Base-by-base conservation (phyloP, 2,888 invertebrate genomes). In the Mesoligia furuncula region DNA sequence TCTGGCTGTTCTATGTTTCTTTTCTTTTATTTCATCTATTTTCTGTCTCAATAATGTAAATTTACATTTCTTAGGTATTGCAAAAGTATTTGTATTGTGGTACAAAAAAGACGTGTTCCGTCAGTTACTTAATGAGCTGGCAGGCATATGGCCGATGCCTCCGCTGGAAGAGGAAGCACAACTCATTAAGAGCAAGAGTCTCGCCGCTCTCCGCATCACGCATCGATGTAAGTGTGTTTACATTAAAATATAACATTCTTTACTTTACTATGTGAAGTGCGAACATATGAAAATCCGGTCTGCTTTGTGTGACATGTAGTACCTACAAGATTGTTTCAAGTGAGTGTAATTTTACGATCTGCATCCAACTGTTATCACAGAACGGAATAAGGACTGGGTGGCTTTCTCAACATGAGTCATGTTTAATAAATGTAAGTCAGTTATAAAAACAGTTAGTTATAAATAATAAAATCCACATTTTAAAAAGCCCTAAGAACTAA, bases 121-220 rank as follows among this genome's bases (percentile, higher is more conserved):
- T 24, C 89, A 94, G 83, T 92, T 96, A n/a, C 85, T 96, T 54
- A 81, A 90, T 13, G 96, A 96, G 77, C 90, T 96, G 48, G 91
- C 93, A 27, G 94, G 91, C 39, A 96, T 96, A 76, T 96, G 96
- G 96, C 96, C 96, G 0, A 91, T 94, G 89, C 91, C 94, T 36
- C 95, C 95, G 24, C 87, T 95, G 5, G 92, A 93, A 61, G 89
- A 92, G 39, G 93, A 94, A 67, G 92, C 93, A 6, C 91, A 92
- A 74, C 75, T 66, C 48, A 93, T 95, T 70, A 96, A 96, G 86
- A 87, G 91, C 48, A 93, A 93, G 71, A 96, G 95, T 75, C 87
- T 96, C 3, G 85, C 89, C 3, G 93, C 95, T 36, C 90, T 96
- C 70, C 92, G 93, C 2, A 90, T 95, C 39, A 91, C 94, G 24